Evolutionary conservation across 2,888 invertebrate genomes (phyloP).

Genomic region (Patella depressa): DNA sequence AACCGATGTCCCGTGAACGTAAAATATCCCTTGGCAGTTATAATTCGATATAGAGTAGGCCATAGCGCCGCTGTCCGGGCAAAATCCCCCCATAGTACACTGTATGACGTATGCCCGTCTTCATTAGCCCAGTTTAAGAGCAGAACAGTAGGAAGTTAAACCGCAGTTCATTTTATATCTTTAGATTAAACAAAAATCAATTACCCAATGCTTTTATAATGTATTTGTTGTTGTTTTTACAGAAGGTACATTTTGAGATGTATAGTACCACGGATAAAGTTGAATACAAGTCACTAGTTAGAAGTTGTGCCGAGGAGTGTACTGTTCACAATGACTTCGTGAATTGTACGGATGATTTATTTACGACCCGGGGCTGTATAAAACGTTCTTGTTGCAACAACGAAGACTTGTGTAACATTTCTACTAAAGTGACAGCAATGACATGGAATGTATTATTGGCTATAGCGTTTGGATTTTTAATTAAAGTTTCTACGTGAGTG

Average conservation of each 20-base stretch:
- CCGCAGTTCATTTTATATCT: not conserved
- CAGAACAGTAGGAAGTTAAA: no score
- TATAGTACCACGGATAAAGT: constrained; percentile 42
- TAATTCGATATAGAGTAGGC: no score
- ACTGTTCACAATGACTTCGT: constrained; percentile 48
- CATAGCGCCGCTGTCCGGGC: no score
- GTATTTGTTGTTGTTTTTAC: constrained; percentile 30
- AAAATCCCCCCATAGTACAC: no score
- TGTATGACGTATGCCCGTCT: no score
- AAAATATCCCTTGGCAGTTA: no score
- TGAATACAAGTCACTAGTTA: constrained; percentile 48
- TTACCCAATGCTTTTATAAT: not conserved
- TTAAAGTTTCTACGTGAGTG: no score
- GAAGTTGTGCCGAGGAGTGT: constrained; percentile 57
- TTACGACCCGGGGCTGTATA: constrained; percentile 52
- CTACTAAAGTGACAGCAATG: not conserved
- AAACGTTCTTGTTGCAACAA: constrained; percentile 52
- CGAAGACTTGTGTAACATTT: constrained; percentile 53
- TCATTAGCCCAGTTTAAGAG: no score
- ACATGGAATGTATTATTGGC: no score
- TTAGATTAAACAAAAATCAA: not conserved
- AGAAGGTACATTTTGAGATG: constrained; percentile 60
- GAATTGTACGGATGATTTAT: constrained; percentile 49
- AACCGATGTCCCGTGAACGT: no score
- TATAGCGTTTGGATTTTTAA: no score